A percentile compares a stretch with the other conserved stretches of the same genome.
Conservation (phyloP, 1,140 invertebrate genomes). For the Hylaeus volcanicus region DNA sequence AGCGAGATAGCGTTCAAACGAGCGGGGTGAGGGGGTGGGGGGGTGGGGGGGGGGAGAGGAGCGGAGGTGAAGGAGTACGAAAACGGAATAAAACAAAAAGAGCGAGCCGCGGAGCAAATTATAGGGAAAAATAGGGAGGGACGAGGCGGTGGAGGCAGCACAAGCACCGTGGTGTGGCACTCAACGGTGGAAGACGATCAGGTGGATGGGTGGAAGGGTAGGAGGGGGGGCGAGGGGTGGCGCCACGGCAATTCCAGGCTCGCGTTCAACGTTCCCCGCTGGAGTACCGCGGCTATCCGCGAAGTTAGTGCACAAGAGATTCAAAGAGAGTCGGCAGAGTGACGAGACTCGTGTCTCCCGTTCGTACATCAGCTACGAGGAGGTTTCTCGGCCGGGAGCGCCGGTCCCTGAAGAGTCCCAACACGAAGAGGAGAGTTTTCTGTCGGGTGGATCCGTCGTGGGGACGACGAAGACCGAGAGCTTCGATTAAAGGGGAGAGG, state of each 20-base stretch:
- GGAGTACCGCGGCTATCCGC: conserved; percentile 75
- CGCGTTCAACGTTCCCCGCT: conserved; percentile 72
- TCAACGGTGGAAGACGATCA: conserved; percentile 50
- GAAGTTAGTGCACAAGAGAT: conserved; percentile 72
- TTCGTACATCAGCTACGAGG: conserved; percentile 24
- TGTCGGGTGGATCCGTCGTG: background rate
- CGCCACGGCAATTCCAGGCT: conserved; percentile 79
- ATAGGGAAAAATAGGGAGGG: conserved; percentile 74
- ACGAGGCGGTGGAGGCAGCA: conserved; percentile 56
- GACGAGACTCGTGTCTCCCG: conserved; percentile 18
- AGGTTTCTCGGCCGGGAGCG: background rate
- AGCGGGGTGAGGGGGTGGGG: background rate
- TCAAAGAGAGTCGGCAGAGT: conserved; percentile 51
- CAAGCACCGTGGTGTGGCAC: conserved; percentile 45
- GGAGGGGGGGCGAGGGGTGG: conserved; percentile 73
- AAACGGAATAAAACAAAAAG: conserved; percentile 70
- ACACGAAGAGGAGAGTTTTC: too few species aligned
- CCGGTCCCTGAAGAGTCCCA: too few species aligned
- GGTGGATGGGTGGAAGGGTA: conserved; percentile 54
- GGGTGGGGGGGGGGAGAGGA: conserved; percentile 6
- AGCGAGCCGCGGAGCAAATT: conserved; percentile 72
- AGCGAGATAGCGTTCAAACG: conserved; percentile 6
- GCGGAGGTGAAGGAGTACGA: conserved; percentile 63
- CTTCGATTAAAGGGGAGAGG: background rate
- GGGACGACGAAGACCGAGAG: conserved; percentile 14